Base-by-base conservation (phyloP, 2,888 invertebrate genomes). In the Boloria euphrosyne region DNA sequence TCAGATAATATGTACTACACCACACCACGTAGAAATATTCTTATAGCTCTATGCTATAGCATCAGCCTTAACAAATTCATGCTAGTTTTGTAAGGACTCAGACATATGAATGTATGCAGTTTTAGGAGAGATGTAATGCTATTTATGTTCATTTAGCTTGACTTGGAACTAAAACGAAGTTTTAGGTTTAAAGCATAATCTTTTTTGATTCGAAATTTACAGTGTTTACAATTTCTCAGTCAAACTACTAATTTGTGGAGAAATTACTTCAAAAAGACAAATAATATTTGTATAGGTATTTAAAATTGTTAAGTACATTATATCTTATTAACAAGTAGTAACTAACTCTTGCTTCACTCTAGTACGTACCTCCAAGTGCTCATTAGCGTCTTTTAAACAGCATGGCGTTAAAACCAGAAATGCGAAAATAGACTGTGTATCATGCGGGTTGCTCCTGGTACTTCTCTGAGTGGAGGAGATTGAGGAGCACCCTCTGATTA, bases 141-240 rank as follows among this genome's bases (percentile, higher is more conserved):
- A 57, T 64, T 64, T 64, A 64, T 57, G 50, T 57, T 57, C 57
- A 52, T 58, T 57, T 64, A 55, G 55, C 44, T 58, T 64, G 17
- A 57, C 44, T 43, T 51, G 51, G 44, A 57, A 27, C 57, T 14
- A 50, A 57, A 62, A 54, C 49, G 54, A 7, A 22, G 44, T 44
- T 44, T 55, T 55, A 55, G 14, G 22, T 55, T 49, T 62, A 54
- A 38, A 50, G 62, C 54, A 17, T 62, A 57, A 57, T 46, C 14
- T 57, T 57, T 31, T 38, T 57, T 57, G 46, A 57, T 57, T 57
- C 46, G n/a, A 57, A 57, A 57, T 46, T n/a, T 13, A n/a, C 57
- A 46, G 44, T 57, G 22, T 10, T 57, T 57, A 38, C 31, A 7
- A 13, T 43, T 44, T 52, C 13, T 51, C 22, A 52, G 44, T 18